Evolutionary conservation across 2,113 vertebrate genomes (phyloP).

Genomic region (Fregata magnificens): DNA sequence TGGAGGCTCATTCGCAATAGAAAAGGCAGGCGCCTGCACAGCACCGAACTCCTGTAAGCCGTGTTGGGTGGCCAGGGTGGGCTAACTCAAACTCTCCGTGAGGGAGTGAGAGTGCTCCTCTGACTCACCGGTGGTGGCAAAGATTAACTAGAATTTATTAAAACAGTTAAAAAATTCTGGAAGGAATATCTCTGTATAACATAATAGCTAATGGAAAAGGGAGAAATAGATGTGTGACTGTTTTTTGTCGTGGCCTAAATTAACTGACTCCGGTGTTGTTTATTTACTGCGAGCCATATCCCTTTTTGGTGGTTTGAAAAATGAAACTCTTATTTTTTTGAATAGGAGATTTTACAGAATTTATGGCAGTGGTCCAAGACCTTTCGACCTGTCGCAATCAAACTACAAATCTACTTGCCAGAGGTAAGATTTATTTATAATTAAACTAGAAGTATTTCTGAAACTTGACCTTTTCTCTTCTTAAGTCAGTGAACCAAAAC

Average conservation of each 20-base stretch:
- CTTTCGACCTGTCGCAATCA: constrained; percentile 77
- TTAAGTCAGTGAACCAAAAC: rapidly evolving
- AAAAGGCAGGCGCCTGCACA: background rate
- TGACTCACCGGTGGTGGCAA: rapidly evolving
- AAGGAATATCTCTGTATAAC: rapidly evolving
- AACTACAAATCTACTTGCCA: constrained; percentile 86
- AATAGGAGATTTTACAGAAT: constrained; percentile 84
- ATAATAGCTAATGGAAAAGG: rapidly evolving
- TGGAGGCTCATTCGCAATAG: rapidly evolving
- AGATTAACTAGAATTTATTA: rapidly evolving
- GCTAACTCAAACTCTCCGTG: rapidly evolving
- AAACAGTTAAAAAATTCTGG: rapidly evolving
- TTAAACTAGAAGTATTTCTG: background rate
- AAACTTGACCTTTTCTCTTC: no score
- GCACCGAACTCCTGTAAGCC: rapidly evolving
- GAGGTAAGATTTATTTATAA: constrained; percentile 67
- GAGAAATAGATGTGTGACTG: rapidly evolving
- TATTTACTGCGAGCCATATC: rapidly evolving
- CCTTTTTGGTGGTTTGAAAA: background rate
- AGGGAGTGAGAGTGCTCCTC: background rate
- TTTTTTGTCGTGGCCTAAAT: rapidly evolving
- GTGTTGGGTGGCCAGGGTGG: background rate
- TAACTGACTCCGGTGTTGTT: rapidly evolving
- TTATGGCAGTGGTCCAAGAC: constrained; percentile 78
- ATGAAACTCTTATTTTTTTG: background rate